Evolutionary conservation across 2,888 invertebrate species (phyloP).

Genomic region (Matsumyia berberina): DNA sequence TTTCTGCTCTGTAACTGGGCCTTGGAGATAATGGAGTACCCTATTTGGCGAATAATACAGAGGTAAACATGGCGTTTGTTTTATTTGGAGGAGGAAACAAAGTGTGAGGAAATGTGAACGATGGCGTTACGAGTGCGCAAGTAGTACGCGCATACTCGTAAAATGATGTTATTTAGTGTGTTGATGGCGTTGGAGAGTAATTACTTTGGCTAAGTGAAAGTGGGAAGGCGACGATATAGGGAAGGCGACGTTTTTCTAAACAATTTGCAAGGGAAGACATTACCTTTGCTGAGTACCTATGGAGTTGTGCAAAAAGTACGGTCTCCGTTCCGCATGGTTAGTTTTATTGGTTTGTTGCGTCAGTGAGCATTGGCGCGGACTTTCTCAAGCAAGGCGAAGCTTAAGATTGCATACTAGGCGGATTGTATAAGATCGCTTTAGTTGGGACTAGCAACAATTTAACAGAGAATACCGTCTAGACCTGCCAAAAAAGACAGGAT

Average conservation of each 20-base stretch:
- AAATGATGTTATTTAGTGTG: conserved; percentile 8
- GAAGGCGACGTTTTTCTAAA: conserved; percentile 20
- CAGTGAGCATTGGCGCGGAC: no score
- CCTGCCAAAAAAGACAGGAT: no score
- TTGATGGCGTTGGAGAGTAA: conserved; percentile 7
- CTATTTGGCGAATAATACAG: conserved; percentile 5
- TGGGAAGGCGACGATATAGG: conserved; percentile 15
- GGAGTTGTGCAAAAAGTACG: no score
- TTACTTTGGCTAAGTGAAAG: conserved; percentile 35
- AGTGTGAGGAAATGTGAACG: conserved; percentile 17
- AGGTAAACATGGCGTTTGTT: conserved; percentile 3
- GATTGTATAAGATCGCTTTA: no score
- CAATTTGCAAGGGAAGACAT: neutral
- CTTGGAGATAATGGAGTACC: conserved; percentile 35
- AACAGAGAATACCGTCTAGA: no score
- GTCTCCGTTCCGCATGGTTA: no score
- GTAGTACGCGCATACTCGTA: neutral
- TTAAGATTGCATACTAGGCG: no score
- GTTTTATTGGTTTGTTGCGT: no score
- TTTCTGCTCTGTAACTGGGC: conserved; percentile 20
- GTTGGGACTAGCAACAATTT: no score
- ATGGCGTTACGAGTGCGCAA: conserved; percentile 7
- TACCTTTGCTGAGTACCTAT: neutral
- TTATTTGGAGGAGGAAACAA: neutral
- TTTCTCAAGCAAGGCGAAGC: no score